A percentile compares a stretch with the other conserved stretches of the same genome.
Conservation (phyloP, 1,140 invertebrate genomes). For the Agrypnia vestita region DNA sequence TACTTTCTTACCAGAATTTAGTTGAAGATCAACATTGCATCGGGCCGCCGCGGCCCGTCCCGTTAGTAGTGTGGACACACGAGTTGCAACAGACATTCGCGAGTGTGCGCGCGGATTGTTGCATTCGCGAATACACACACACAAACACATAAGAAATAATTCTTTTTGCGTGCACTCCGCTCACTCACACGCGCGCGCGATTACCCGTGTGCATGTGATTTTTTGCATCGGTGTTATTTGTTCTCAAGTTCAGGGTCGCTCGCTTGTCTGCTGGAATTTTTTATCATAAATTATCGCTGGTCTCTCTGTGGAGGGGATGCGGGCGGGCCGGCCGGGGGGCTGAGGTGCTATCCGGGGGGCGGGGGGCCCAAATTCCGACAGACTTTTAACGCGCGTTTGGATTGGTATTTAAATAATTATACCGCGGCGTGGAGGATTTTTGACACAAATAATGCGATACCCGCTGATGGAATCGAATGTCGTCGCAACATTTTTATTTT, state of each 20-base stretch:
- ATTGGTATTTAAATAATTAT: no score
- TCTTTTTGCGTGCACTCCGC: background rate
- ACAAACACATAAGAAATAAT: background rate
- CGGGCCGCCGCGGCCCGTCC: background rate
- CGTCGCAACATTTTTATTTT: no score
- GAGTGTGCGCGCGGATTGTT: background rate
- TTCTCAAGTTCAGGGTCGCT: constrained; percentile 60
- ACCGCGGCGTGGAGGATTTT: no score
- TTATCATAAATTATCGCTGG: constrained; percentile 59
- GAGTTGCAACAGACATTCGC: background rate
- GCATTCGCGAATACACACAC: constrained; percentile 10
- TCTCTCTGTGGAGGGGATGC: constrained; percentile 3
- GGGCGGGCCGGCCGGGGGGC: constrained; percentile 7
- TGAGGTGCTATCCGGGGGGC: background rate
- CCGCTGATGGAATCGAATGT: no score
- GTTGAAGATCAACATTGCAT: background rate
- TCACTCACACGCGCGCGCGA: background rate
- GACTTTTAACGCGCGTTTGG: constrained; percentile 10
- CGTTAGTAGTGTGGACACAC: no score
- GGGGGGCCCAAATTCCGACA: constrained; percentile 23
- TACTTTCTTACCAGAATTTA: no score
- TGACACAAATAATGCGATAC: no score
- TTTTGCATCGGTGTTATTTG: constrained; percentile 59
- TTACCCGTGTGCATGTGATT: constrained; percentile 10
- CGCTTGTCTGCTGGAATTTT: constrained; percentile 60